These are phyloP conservation scores for Daboia siamensis DNA, from an alignment of 2,113 vertebrate species.

Conservation along the genomic window DNA sequence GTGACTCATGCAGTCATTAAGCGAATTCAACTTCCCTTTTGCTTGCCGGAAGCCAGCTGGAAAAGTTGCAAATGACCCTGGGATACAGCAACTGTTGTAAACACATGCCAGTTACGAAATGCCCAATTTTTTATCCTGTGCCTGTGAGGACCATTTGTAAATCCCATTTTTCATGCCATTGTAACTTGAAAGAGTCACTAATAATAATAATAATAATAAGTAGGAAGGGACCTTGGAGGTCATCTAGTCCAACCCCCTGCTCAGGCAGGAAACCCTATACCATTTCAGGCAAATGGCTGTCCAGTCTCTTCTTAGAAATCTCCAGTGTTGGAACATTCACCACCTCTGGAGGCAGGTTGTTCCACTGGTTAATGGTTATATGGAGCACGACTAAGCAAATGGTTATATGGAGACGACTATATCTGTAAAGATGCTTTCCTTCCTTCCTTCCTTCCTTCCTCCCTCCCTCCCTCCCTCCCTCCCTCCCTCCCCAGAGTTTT, in stretches of 20 bases:
- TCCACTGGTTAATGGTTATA: no score
- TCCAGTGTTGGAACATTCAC: no score
- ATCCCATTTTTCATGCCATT: background rate
- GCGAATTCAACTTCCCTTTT: background rate
- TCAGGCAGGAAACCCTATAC: no score
- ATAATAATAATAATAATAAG: no score
- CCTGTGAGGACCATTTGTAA: background rate
- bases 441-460: background rate
- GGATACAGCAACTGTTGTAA: background rate
- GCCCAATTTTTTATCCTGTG: background rate
- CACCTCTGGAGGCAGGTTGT: no score
- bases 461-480: no score
- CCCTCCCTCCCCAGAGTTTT: background rate
- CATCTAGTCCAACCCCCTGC: no score
- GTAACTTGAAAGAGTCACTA: background rate
- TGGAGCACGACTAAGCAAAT: no score
- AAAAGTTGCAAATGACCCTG: background rate
- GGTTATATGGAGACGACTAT: background rate
- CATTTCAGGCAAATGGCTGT: no score
- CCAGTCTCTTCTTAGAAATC: no score
- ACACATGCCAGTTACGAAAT: background rate
- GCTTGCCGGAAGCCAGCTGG: background rate
- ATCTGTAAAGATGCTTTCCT: background rate
- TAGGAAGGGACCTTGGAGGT: no score
- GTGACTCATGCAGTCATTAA: background rate